Conservation (phyloP, 2,888 invertebrate species). For the Rotaria macrura region DNA sequence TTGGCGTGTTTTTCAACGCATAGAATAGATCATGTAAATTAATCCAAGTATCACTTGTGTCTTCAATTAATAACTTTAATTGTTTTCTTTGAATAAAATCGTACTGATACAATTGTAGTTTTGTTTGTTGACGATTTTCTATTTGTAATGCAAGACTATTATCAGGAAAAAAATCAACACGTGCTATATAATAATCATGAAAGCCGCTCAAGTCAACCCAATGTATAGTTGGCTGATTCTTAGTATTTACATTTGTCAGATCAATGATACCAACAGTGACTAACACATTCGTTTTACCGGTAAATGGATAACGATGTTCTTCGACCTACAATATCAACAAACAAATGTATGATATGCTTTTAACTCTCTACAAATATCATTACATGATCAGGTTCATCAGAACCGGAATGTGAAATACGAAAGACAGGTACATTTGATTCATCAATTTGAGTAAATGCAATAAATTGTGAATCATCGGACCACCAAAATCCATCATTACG, state of each 20-base stretch:
- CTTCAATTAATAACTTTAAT: conserved; percentile 5
- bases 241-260: background rate
- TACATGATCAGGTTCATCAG: background rate
- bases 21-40: conserved; percentile 19
- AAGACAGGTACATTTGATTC: background rate
- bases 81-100: background rate
- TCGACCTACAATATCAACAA: background rate
- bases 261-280: background rate
- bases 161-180: conserved; percentile 7
- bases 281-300: background rate
- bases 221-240: background rate
- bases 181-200: conserved; percentile 3
- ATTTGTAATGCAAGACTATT: background rate
- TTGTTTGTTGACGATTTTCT: conserved; percentile 12
- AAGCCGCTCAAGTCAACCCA: background rate
- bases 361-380: no score
- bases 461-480: conserved; percentile 1
- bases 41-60: background rate
- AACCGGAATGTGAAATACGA: background rate
- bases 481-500: conserved; percentile 5
- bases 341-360: background rate
- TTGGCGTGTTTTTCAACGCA: background rate
- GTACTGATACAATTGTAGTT: background rate
- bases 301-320: conserved; percentile 14
- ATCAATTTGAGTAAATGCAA: conserved; percentile 11